Evolutionary conservation across 2,888 invertebrate genomes (phyloP).

Genomic region (Xestia rhomboidea): DNA sequence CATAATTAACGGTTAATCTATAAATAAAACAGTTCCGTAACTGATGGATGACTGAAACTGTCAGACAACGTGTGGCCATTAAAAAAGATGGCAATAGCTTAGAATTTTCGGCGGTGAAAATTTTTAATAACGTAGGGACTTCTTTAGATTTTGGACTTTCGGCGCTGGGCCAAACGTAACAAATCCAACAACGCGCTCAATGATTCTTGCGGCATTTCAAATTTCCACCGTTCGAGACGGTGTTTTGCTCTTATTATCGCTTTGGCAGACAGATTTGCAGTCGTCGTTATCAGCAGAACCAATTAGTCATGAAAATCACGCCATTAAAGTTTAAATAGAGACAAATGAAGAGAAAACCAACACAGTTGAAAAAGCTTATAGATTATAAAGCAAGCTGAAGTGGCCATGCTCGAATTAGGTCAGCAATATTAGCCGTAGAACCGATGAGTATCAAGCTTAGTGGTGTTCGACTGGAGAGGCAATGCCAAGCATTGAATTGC

Average conservation of each 20-base stretch:
- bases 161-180: neutral
- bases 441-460: neutral
- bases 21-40: constrained; percentile 16
- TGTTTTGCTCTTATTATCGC: neutral
- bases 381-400: neutral
- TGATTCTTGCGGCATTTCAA: neutral
- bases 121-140: neutral
- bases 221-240: neutral
- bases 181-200: neutral
- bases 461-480: too few species aligned
- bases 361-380: neutral
- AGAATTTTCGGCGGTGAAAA: neutral
- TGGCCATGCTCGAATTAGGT: neutral
- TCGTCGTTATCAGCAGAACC: neutral
- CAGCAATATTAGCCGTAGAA: neutral
- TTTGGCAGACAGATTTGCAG: neutral
- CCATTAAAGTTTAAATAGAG: neutral
- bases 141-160: neutral
- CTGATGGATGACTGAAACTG: neutral
- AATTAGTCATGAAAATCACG: neutral
- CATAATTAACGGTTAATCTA: neutral
- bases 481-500: neutral
- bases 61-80: neutral
- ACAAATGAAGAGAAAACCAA: neutral
- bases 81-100: neutral